Percentiles rank a stretch among this genome's conserved stretches.
phyloP scores from a whole-genome alignment of 2,888 invertebrate genomes.

The Tachystola acroxantha region DNA sequence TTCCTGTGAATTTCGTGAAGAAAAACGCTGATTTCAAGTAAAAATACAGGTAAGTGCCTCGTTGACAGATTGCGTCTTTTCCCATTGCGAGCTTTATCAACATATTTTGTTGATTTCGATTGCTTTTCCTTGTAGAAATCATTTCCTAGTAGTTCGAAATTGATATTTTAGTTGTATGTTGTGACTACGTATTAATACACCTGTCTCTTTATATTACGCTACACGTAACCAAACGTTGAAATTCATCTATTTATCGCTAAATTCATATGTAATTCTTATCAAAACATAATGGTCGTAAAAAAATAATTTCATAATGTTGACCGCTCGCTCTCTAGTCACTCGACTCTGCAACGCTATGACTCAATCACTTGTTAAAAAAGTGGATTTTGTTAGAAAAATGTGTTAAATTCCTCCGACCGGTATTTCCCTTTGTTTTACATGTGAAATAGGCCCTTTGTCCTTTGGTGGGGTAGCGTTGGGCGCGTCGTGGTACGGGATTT shows the following conservation, averaged over 20 bases:
- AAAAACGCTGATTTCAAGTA: slow-evolving; percentile 55
- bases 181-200: slow-evolving; percentile 28
- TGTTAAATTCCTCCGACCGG: slow-evolving; percentile 56
- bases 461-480: slow-evolving; percentile 63
- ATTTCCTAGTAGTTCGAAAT: slow-evolving; percentile 20
- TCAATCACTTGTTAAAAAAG: slow-evolving; percentile 44
- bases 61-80: slow-evolving; percentile 75
- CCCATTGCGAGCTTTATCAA: slow-evolving; percentile 47
- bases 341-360: slow-evolving; percentile 62
- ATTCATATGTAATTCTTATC: slow-evolving; percentile 36
- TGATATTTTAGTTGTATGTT: slow-evolving; percentile 36
- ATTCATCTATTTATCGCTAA: slow-evolving; percentile 19
- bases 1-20: slow-evolving; percentile 63
- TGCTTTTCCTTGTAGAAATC: slow-evolving; percentile 35
- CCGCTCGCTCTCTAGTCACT: slow-evolving; percentile 46
- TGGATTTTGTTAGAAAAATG: slow-evolving; percentile 44
- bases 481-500: slow-evolving; percentile 66
- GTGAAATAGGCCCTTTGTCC: slow-evolving; percentile 72
- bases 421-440: slow-evolving; percentile 71
- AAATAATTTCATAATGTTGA: slow-evolving; percentile 56
- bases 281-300: slow-evolving; percentile 34
- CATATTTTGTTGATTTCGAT: slow-evolving; percentile 37
- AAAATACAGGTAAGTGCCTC: slow-evolving; percentile 70
- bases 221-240: slow-evolving; percentile 18
- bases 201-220: slow-evolving; percentile 42